These are phyloP conservation scores for Epirrhoe alternata DNA, from an alignment of 2,888 invertebrate species.

Conservation along the genomic window DNA sequence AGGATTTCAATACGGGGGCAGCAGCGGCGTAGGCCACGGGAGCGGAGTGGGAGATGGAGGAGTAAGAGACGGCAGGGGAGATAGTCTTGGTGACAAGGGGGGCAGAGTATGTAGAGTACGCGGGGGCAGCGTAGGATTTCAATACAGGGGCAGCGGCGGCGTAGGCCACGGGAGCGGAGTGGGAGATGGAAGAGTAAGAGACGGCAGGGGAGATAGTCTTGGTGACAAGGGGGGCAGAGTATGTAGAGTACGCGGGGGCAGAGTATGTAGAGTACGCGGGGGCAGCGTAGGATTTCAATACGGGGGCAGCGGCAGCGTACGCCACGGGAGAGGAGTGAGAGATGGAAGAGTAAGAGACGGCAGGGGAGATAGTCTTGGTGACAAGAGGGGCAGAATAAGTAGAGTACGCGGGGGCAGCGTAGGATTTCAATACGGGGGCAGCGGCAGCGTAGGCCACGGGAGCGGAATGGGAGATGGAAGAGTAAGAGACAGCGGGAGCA, in stretches of 20 bases:
- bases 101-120: slow-evolving; percentile 65
- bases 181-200: slow-evolving; percentile 68
- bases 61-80: slow-evolving; percentile 63
- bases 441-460: slow-evolving; percentile 56
- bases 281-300: slow-evolving; percentile 61
- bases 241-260: slow-evolving; percentile 21
- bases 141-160: slow-evolving; percentile 58
- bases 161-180: slow-evolving; percentile 55
- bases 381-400: slow-evolving; percentile 49
- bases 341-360: slow-evolving; percentile 64
- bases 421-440: slow-evolving; percentile 59
- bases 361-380: slow-evolving; percentile 64
- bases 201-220: slow-evolving; percentile 68
- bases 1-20: slow-evolving; percentile 57
- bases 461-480: slow-evolving; percentile 63
- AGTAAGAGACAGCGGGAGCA: slow-evolving; percentile 65
- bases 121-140: slow-evolving; percentile 59
- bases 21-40: slow-evolving; percentile 57
- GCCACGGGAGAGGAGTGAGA: slow-evolving; percentile 64
- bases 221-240: slow-evolving; percentile 48
- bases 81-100: slow-evolving; percentile 61
- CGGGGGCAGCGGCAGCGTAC: slow-evolving; percentile 53
- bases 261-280: slow-evolving; percentile 58
- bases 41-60: slow-evolving; percentile 64
- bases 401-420: slow-evolving; percentile 46